A percentile compares a stretch with the other conserved stretches of the same genome.
Evolutionary conservation across 2,113 vertebrate species (phyloP).

Genomic region (Lophochroa leadbeateri): DNA sequence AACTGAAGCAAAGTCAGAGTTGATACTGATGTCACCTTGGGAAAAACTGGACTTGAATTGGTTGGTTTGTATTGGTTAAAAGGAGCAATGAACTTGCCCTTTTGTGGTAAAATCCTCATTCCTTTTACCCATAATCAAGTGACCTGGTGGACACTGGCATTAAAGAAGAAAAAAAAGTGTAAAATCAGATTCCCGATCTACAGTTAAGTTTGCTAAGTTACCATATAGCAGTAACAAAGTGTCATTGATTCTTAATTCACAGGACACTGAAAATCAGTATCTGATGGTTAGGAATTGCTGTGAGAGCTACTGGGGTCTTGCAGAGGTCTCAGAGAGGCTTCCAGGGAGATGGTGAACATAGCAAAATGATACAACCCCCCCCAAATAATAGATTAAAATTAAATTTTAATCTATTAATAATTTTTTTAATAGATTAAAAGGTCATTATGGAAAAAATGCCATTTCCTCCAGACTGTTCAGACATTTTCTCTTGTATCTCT

Average conservation of each 20-base stretch:
- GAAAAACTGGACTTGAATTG: background rate
- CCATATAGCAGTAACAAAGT: background rate
- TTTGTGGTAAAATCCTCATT: background rate
- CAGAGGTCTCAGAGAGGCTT: background rate
- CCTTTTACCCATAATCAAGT: background rate
- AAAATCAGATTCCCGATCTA: background rate
- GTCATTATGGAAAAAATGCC: background rate
- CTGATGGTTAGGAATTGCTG: background rate
- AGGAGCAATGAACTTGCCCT: background rate
- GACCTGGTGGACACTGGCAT: background rate
- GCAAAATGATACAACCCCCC: background rate
- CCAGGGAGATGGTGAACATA: background rate
- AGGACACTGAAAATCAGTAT: background rate
- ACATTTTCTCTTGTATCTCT: background rate
- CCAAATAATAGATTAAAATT: background rate
- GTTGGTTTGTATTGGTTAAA: background rate
- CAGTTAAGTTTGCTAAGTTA: background rate
- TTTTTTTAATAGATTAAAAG: background rate
- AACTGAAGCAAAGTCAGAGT: background rate
- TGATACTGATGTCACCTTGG: background rate
- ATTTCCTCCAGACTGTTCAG: background rate
- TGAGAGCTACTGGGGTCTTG: background rate
- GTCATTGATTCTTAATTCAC: background rate
- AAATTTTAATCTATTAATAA: background rate
- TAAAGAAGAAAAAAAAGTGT: background rate